phyloP scores from a whole-genome alignment of 2,113 vertebrate genomes.

The Aspiorhynchus laticeps region DNA sequence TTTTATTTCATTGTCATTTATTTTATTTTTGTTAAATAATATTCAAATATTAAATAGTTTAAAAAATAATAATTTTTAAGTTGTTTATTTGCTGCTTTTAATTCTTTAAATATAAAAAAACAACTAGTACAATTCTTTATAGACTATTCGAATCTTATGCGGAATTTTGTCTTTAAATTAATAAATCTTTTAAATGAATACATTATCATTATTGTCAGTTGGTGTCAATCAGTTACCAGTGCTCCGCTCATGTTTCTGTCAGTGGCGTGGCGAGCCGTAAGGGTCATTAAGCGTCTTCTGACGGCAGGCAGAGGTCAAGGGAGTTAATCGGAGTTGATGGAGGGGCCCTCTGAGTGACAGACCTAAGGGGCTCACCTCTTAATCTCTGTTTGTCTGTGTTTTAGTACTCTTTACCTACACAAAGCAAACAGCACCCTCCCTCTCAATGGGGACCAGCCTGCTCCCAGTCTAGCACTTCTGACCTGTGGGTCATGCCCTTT shows the following conservation, averaged over 20 bases:
- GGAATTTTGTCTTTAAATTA: background rate
- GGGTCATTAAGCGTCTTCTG: slow-evolving; percentile 59
- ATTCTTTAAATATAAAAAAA: background rate
- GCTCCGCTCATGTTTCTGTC: background rate
- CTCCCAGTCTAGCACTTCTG: slow-evolving; percentile 87
- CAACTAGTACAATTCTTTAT: background rate
- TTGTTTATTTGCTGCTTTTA: background rate
- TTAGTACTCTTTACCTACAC: slow-evolving; percentile 81
- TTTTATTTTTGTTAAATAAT: background rate
- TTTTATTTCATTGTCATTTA: background rate
- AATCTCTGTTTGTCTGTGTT: slow-evolving; percentile 82
- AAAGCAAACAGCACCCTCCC: slow-evolving; percentile 86
- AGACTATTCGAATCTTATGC: background rate
- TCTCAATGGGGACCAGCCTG: slow-evolving; percentile 82
- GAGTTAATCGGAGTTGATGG: slow-evolving; percentile 78
- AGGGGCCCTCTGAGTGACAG: slow-evolving; percentile 73
- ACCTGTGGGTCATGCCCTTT: slow-evolving; percentile 88
- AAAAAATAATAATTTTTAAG: background rate
- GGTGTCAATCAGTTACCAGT: background rate
- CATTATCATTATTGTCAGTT: background rate
- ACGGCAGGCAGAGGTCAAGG: slow-evolving; percentile 69
- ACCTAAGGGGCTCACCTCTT: slow-evolving; percentile 79
- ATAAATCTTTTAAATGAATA: background rate
- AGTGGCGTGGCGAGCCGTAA: background rate
- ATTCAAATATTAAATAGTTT: background rate